Evolutionary conservation across 2,113 vertebrate genomes (phyloP).

Genomic region (Gobius niger): DNA sequence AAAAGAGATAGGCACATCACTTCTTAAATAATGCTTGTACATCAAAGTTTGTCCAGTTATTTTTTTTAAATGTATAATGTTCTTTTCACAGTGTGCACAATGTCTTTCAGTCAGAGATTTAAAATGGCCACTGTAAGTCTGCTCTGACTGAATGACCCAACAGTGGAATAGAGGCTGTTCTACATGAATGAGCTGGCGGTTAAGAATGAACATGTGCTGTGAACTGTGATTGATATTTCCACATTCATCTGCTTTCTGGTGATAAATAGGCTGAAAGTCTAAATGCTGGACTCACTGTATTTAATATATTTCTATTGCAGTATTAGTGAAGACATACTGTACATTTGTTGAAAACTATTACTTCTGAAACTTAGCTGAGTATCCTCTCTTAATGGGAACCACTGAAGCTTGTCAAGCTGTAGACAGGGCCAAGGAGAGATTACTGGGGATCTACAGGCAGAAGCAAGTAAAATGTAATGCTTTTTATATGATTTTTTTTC

Average conservation of each 20-base stretch:
- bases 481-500: no score
- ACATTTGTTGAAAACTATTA: background rate
- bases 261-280: background rate
- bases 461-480: no score
- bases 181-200: background rate
- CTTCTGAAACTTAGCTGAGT: no score
- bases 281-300: background rate
- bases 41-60: no score
- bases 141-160: background rate
- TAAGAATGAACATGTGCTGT: conserved; percentile 1
- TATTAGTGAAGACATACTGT: conserved; percentile 11
- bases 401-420: no score
- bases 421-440: no score
- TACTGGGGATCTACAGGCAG: no score
- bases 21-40: no score
- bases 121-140: background rate
- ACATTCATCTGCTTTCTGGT: background rate
- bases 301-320: conserved; percentile 2
- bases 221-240: background rate
- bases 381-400: conserved; percentile 19
- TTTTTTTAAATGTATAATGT: no score
- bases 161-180: background rate
- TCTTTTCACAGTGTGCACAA: background rate
- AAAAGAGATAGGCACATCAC: no score
- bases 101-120: background rate